These are phyloP conservation scores for Patella ulyssiponensis DNA, from an alignment of 2,888 invertebrate species.

Conservation along the genomic window DNA sequence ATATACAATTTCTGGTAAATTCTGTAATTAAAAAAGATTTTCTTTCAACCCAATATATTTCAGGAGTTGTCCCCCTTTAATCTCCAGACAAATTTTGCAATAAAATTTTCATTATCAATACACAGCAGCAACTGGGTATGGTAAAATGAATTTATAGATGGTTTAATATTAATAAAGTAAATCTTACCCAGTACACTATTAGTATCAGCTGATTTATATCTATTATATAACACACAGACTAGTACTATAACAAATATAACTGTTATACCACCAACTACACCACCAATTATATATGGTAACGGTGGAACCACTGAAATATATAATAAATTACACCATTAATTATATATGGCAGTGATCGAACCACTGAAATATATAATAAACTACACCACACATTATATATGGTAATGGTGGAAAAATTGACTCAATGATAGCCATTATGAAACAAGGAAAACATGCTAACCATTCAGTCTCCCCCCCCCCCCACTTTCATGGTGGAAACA, in stretches of 20 bases:
- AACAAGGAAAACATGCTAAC: too few species aligned
- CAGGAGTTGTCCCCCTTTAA: too few species aligned
- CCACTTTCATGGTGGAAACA: too few species aligned
- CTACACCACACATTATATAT: background rate
- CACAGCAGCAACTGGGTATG: too few species aligned
- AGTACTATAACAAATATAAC: conserved; percentile 82
- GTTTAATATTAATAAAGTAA: background rate
- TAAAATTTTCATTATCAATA: too few species aligned
- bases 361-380: conserved; percentile 49
- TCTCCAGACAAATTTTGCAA: too few species aligned
- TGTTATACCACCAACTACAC: conserved; percentile 88
- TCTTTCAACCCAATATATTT: too few species aligned
- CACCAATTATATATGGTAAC: conserved; percentile 85
- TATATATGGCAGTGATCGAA: conserved; percentile 82
- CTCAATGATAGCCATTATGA: too few species aligned
- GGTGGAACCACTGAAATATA: conserved; percentile 73
- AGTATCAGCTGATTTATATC: conserved; percentile 54
- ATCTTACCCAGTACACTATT: conserved; percentile 48
- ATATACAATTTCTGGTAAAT: too few species aligned
- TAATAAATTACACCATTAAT: conserved; percentile 88
- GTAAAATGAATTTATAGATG: too few species aligned
- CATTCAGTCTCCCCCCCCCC: too few species aligned
- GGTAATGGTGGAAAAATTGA: background rate
- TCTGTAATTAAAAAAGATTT: too few species aligned
- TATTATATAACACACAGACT: conserved; percentile 58